Percentiles rank a stretch among this genome's conserved stretches.
phyloP scores from a whole-genome alignment of 2,113 vertebrate species.

The Mirza zaza region DNA sequence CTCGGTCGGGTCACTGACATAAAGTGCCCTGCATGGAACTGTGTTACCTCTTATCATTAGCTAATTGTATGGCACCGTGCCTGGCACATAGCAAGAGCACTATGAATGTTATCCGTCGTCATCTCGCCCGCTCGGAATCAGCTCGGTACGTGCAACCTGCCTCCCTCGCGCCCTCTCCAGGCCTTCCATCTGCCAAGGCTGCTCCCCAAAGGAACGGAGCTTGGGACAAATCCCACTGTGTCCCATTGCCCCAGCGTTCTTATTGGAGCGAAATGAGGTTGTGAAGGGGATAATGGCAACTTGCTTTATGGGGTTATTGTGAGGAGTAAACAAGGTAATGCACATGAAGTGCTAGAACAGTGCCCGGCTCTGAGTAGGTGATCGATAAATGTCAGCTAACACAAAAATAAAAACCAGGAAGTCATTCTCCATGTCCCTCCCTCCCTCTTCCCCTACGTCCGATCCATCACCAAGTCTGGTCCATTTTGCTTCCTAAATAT shows the following conservation, averaged over 20 bases:
- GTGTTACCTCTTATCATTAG: conserved; percentile 33
- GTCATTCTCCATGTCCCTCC: neutral
- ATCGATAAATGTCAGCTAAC: neutral
- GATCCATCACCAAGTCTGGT: neutral
- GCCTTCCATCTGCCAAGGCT: neutral
- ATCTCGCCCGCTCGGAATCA: neutral
- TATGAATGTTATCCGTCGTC: neutral
- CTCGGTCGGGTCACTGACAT: neutral
- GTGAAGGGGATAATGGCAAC: accelerated
- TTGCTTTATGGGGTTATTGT: neutral
- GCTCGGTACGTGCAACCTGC: neutral
- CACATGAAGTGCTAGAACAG: neutral
- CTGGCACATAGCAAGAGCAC: conserved; percentile 50
- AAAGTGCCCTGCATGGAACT: neutral
- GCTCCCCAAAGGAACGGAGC: neutral
- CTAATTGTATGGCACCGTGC: conserved; percentile 47
- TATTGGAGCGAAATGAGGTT: neutral
- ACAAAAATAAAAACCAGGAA: neutral
- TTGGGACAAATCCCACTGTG: neutral
- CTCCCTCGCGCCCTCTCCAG: neutral
- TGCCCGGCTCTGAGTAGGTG: conserved; percentile 39
- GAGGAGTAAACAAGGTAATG: neutral
- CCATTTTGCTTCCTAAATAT: conserved; percentile 18
- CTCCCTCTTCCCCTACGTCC: neutral
- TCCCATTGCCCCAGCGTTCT: neutral